phyloP scores from a whole-genome alignment of 2,113 vertebrate genomes.

The Ceyx cyanopectus region DNA sequence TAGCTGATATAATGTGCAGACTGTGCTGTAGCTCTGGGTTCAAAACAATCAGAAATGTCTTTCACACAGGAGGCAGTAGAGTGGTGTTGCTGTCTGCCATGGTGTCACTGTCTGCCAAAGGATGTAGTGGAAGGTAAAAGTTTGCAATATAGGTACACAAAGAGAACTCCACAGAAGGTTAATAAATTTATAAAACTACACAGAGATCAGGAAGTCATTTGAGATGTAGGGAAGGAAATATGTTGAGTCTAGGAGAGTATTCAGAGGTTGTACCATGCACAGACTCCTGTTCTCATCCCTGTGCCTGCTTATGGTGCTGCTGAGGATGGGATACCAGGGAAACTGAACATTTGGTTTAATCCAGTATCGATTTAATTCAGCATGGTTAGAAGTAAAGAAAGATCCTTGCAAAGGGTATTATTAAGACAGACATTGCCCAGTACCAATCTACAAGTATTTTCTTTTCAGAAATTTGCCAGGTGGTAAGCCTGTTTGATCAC shows the following conservation, averaged over 20 bases:
- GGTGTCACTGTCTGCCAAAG: neutral
- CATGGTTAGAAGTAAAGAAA: neutral
- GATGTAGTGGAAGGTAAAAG: neutral
- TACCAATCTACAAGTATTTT: neutral
- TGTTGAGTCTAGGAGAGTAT: neutral
- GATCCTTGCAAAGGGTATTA: neutral
- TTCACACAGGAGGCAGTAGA: neutral
- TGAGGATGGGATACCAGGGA: neutral
- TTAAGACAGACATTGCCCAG: neutral
- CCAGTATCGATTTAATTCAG: neutral
- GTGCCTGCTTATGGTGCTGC: neutral
- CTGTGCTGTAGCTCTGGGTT: neutral
- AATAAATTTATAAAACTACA: neutral
- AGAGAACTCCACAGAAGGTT: neutral
- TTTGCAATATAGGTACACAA: neutral
- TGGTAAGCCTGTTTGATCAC: neutral
- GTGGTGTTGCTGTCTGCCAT: neutral
- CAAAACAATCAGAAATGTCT: neutral
- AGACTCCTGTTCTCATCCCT: rapidly evolving
- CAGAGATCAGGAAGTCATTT: neutral
- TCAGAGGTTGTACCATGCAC: neutral
- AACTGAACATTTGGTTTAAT: neutral
- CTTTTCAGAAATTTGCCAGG: neutral
- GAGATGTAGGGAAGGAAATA: neutral
- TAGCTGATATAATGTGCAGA: neutral